Conservation (phyloP, 2,113 vertebrate genomes). For the Promerops cafer region DNA sequence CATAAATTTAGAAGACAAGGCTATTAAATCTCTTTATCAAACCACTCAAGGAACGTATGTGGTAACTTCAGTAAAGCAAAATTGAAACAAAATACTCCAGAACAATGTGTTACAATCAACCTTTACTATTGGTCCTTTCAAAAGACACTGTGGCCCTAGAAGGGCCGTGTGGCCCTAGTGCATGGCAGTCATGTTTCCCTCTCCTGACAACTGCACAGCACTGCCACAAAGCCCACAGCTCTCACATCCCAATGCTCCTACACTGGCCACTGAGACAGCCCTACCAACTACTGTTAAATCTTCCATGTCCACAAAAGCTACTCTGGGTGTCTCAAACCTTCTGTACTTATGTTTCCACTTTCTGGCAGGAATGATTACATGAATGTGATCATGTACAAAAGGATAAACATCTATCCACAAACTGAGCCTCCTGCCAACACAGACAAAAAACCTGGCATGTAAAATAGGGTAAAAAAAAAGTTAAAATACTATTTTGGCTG, state of each 20-base stretch:
- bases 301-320: background rate
- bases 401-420: background rate
- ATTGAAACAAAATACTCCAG: background rate
- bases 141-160: background rate
- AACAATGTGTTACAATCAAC: background rate
- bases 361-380: background rate
- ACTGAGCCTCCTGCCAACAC: background rate
- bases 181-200: background rate
- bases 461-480: rapidly evolving
- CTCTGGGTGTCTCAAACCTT: background rate
- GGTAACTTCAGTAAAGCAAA: background rate
- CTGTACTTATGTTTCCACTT: background rate
- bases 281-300: background rate
- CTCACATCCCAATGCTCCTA: background rate
- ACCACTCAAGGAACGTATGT: background rate
- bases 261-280: too few species aligned
- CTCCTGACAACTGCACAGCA: background rate
- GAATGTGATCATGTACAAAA: background rate
- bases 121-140: background rate
- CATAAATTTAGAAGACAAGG: background rate
- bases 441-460: background rate
- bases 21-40: background rate
- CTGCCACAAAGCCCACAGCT: background rate
- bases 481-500: background rate
- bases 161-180: rapidly evolving